Base-by-base conservation (phyloP, 2,888 invertebrate species). In the Gortyna flavago region DNA sequence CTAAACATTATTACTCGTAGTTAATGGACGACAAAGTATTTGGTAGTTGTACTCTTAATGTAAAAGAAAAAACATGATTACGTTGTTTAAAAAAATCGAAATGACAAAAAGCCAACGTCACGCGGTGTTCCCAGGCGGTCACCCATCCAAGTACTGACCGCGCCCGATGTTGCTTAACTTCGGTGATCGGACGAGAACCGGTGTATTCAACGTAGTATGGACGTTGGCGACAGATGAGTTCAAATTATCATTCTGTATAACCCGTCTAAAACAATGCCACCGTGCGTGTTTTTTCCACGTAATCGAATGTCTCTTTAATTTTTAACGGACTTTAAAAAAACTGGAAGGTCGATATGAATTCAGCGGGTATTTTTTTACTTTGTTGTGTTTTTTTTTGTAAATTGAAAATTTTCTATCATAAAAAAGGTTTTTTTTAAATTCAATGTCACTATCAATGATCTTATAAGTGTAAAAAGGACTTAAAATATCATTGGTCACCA, bases 191-290 rank as follows among this genome's bases (percentile, higher is more conserved):
- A 85, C 75, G 82, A 88, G 84, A 88, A 83, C 94, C 94, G 93
- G 94, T 94, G 94, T 94, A 85, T 94, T 94, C 94, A 95, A 94
- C 94, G 91, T 95, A 92, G 95, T 95, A 94, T 95, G 94, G 93
- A 94, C 94, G 91, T 92, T 92, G 79, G 79, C 81, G 18, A 25
- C 0, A 18, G 25, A 0, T 0, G 0, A 0, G 3, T n/a, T 21
- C 0, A 74, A 74, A 74, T 18, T 73, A n/a, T 44, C 18, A 7
- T 44, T 74, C 21, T 32, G 16, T n/a, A 21, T 25, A 32, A 51
- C 16, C 6, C 18, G 51, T 51, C 9, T 18, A 51, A 51, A 48
- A 25, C 16, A 51, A 51, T 68, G 5, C 16, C 8, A 21, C 21
- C 13, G 8, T 25, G 32, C 9, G 16, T 44, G 18, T 25, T 32